These are phyloP conservation scores for Phylloscopus trochiloides DNA, from an alignment of 2,113 vertebrate genomes.

Conservation along the genomic window DNA sequence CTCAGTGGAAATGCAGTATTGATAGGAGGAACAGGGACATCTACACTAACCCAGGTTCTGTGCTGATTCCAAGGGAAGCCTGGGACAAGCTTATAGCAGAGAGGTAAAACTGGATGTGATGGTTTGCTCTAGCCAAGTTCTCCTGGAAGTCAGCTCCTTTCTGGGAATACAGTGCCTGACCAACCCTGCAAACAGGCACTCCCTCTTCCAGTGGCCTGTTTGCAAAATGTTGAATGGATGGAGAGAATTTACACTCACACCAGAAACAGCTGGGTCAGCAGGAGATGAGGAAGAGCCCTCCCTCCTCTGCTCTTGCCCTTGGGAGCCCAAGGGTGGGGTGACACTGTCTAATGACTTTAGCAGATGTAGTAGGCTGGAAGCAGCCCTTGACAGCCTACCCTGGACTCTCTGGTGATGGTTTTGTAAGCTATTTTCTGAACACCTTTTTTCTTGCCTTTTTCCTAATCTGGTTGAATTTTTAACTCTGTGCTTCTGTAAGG, in stretches of 20 bases:
- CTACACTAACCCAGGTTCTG: background rate
- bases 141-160: background rate
- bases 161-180: background rate
- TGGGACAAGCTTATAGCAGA: background rate
- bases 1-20: background rate
- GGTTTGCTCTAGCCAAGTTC: background rate
- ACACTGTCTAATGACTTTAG: slow-evolving; percentile 23
- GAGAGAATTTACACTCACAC: background rate
- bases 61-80: background rate
- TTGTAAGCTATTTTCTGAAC: background rate
- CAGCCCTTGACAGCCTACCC: background rate
- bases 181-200: background rate
- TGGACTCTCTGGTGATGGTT: background rate
- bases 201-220: slow-evolving; percentile 20
- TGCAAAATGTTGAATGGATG: slow-evolving; percentile 14
- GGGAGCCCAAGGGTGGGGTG: slow-evolving; percentile 25
- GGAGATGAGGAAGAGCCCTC: slow-evolving; percentile 23
- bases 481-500: background rate
- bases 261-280: background rate
- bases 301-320: background rate
- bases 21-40: background rate
- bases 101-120: background rate
- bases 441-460: background rate
- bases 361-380: slow-evolving; percentile 27
- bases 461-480: background rate